Conservation (phyloP, 2,113 vertebrate genomes). For the Vulpes lagopus region DNA sequence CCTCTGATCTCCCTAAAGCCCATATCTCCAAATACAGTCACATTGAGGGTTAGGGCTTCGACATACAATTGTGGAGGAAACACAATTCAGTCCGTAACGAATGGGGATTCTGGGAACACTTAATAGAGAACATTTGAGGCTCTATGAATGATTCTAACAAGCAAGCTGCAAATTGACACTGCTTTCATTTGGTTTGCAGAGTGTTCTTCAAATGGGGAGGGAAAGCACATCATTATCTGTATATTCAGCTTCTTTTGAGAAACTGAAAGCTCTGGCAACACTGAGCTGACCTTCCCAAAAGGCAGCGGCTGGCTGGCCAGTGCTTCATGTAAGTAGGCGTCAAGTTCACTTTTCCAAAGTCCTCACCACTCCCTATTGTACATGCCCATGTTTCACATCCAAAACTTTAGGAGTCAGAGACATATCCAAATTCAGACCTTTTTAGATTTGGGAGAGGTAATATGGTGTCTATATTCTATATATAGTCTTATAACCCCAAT, state of each 20-base stretch:
- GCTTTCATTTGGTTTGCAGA: background rate
- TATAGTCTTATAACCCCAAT: background rate
- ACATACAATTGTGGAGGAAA: too few species aligned
- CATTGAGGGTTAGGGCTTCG: background rate
- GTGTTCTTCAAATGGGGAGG: background rate
- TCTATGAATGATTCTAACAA: background rate
- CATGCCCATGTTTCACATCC: background rate
- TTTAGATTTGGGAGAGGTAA: background rate
- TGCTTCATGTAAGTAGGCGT: rapidly evolving
- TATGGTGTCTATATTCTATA: too few species aligned
- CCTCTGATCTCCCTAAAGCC: background rate
- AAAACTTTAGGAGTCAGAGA: background rate
- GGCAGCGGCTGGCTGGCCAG: background rate
- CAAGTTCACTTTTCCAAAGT: background rate
- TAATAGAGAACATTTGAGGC: background rate
- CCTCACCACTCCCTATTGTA: background rate
- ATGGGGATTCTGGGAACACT: background rate
- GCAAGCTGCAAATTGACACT: background rate
- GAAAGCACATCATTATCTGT: background rate
- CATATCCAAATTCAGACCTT: background rate
- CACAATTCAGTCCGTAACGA: background rate
- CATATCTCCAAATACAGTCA: background rate
- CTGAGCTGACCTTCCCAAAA: background rate
- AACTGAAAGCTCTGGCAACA: background rate
- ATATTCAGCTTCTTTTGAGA: background rate